These are phyloP conservation scores for Scotopteryx bipunctaria DNA, from an alignment of 2,888 invertebrate species.

Conservation along the genomic window DNA sequence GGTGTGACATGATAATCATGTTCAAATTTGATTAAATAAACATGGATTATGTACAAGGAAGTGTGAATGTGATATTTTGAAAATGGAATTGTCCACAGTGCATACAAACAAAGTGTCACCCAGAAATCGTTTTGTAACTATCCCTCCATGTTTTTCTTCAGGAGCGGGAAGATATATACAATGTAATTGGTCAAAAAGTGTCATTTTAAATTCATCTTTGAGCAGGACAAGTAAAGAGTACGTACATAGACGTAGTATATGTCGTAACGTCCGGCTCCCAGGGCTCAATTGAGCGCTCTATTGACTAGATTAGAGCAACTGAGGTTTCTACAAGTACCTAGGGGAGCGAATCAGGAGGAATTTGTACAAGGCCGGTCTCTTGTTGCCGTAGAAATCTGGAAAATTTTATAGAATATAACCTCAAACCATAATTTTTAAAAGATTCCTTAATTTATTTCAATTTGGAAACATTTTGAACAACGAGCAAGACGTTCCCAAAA, in stretches of 20 bases:
- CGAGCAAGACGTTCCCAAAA: no score
- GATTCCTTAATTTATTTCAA: no score
- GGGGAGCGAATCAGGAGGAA: constrained; percentile 44
- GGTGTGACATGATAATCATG: no score
- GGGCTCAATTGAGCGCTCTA: constrained; percentile 73
- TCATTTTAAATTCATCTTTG: not conserved
- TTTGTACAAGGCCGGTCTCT: constrained; percentile 5
- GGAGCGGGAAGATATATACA: no score
- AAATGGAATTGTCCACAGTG: not conserved
- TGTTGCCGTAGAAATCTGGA: not conserved
- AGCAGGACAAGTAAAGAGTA: not conserved
- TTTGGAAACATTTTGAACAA: no score
- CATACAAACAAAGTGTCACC: not conserved
- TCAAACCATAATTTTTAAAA: not conserved
- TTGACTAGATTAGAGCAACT: constrained; percentile 68
- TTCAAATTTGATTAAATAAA: no score
- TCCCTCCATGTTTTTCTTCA: no score
- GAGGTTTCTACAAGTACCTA: constrained; percentile 64
- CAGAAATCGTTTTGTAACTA: no score
- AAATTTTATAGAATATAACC: not conserved
- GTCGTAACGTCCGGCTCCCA: constrained; percentile 45
- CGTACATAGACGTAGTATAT: constrained; percentile 3
- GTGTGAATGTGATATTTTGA: not conserved
- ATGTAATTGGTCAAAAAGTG: no score
- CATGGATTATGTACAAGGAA: no score